Conservation (phyloP, 2,113 vertebrate species). For the Pelmatolapia mariae region DNA sequence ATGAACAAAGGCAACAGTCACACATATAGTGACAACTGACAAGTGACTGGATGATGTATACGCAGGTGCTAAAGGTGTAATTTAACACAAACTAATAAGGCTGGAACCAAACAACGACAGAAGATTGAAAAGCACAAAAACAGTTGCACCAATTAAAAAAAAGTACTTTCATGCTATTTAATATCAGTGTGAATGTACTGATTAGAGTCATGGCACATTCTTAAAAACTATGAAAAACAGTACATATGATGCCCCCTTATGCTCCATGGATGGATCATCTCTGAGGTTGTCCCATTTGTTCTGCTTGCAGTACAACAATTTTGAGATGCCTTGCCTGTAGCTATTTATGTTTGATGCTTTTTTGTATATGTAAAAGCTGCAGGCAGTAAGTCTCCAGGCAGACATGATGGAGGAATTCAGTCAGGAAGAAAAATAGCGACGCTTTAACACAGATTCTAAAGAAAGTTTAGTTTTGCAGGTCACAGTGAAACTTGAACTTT, state of each 20-base stretch:
- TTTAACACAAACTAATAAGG: neutral
- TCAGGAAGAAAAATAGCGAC: neutral
- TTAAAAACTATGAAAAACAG: neutral
- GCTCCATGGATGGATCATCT: slow-evolving; percentile 43
- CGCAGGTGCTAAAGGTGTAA: rapidly evolving
- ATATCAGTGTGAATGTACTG: neutral
- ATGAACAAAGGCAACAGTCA: rapidly evolving
- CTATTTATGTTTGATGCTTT: neutral
- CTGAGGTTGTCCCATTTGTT: slow-evolving; percentile 61
- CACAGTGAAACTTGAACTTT: neutral
- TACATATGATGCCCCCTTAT: neutral
- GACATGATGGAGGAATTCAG: neutral
- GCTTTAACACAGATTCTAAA: neutral
- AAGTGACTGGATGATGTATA: neutral
- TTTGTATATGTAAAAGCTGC: neutral
- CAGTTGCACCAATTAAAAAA: neutral
- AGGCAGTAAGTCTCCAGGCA: neutral
- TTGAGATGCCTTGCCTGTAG: neutral
- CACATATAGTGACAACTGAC: neutral
- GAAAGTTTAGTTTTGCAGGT: neutral
- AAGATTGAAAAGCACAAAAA: neutral
- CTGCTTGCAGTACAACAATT: slow-evolving; percentile 13
- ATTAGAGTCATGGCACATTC: neutral
- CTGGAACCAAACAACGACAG: neutral
- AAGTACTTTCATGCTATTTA: neutral